phyloP scores from a whole-genome alignment of 2,797 vertebrate genomes.

The Channallabes apus region DNA sequence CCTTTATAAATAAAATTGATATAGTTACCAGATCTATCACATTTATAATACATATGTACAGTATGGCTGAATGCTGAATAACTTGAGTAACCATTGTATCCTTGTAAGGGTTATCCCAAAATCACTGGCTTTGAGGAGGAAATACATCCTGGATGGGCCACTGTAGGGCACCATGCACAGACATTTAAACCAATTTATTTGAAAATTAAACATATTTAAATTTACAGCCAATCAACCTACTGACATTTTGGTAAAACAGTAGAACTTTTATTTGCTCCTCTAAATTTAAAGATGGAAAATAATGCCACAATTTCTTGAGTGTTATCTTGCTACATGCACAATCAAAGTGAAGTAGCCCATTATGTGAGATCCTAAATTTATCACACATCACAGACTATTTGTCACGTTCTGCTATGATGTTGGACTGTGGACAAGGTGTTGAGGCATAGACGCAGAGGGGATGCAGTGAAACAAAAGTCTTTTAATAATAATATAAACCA shows the following conservation, averaged over 20 bases:
- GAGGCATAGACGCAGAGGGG: no score
- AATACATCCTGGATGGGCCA: neutral
- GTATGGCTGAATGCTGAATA: neutral
- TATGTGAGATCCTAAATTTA: neutral
- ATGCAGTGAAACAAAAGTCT: no score
- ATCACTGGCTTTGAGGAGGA: neutral
- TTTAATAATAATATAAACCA: no score
- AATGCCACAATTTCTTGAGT: neutral
- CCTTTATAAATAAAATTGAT: neutral
- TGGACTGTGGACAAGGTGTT: no score
- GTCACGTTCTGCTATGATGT: no score
- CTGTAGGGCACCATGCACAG: neutral
- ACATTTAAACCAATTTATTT: neutral
- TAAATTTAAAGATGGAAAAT: neutral
- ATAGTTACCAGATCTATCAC: neutral
- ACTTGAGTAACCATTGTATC: neutral
- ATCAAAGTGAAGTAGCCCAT: neutral
- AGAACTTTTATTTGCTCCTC: neutral
- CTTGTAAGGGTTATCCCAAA: neutral
- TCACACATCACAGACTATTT: neutral
- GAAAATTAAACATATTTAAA: no score
- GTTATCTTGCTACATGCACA: neutral
- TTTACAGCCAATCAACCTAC: neutral
- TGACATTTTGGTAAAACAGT: neutral
- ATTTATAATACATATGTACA: neutral